Percentiles rank a stretch among this genome's conserved stretches.
Conservation (phyloP, 2,888 invertebrate species). For the Dichetophora obliterata region DNA sequence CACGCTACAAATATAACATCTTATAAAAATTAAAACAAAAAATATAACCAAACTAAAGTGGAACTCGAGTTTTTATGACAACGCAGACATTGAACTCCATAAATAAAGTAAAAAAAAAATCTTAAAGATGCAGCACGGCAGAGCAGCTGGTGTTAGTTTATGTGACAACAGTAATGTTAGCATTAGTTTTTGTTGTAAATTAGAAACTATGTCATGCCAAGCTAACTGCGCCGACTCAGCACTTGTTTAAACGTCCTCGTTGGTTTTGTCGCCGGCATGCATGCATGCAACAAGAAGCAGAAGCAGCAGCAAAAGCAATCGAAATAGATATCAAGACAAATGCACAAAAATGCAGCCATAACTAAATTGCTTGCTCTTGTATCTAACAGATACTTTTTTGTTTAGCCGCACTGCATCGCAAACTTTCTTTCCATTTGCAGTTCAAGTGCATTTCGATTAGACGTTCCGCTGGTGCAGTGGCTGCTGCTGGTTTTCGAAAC, state of each 20-base stretch:
- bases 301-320: neutral
- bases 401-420: neutral
- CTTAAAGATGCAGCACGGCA: neutral
- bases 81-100: slow-evolving; percentile 36
- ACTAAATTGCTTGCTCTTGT: neutral
- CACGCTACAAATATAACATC: no score
- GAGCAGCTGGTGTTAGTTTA: slow-evolving; percentile 29
- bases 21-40: slow-evolving; percentile 1
- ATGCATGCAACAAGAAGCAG: neutral
- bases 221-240: slow-evolving; percentile 3
- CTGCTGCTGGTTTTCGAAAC: neutral
- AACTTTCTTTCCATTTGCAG: neutral
- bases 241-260: slow-evolving; percentile 12
- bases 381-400: slow-evolving; percentile 1
- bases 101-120: neutral
- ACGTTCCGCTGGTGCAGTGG: neutral
- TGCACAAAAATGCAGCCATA: neutral
- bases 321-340: neutral
- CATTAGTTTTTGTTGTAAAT: neutral
- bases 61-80: slow-evolving; percentile 33
- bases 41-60: slow-evolving; percentile 31
- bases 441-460: neutral
- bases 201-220: slow-evolving; percentile 32
- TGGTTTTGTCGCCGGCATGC: neutral
- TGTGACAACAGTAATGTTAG: slow-evolving; percentile 31